Evolutionary conservation across 2,797 vertebrate genomes (phyloP).

Genomic region (Coluber constrictor): DNA sequence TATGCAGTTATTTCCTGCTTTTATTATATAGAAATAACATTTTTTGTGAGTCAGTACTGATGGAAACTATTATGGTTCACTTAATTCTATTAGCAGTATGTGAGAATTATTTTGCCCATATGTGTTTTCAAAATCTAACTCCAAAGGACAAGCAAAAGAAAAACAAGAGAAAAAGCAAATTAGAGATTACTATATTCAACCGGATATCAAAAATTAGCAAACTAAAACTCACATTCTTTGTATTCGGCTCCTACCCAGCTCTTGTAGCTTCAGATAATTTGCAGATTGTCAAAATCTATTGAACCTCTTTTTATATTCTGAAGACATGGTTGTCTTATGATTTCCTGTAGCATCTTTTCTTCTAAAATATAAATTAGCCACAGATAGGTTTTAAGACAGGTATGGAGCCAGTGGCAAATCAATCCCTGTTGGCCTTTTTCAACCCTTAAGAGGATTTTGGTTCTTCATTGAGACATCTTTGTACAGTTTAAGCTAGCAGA

Average conservation of each 20-base stretch:
- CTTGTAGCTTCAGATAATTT: neutral
- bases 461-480: neutral
- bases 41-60: neutral
- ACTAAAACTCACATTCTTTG: neutral
- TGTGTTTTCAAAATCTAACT: constrained; percentile 13
- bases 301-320: neutral
- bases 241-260: neutral
- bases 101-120: constrained; percentile 13
- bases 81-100: constrained; percentile 1
- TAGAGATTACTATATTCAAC: neutral
- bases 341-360: neutral
- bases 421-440: neutral
- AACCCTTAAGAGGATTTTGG: neutral
- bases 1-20: constrained; percentile 35
- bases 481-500: neutral
- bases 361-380: neutral
- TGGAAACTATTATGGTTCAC: constrained; percentile 7
- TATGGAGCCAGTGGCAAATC: neutral
- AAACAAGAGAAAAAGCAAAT: neutral
- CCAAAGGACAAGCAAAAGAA: neutral
- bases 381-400: neutral
- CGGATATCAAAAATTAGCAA: neutral
- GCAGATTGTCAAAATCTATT: neutral
- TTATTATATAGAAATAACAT: constrained; percentile 9
- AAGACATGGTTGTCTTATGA: neutral